Conservation (phyloP, 2,113 vertebrate species). For the Tachycineta bicolor region DNA sequence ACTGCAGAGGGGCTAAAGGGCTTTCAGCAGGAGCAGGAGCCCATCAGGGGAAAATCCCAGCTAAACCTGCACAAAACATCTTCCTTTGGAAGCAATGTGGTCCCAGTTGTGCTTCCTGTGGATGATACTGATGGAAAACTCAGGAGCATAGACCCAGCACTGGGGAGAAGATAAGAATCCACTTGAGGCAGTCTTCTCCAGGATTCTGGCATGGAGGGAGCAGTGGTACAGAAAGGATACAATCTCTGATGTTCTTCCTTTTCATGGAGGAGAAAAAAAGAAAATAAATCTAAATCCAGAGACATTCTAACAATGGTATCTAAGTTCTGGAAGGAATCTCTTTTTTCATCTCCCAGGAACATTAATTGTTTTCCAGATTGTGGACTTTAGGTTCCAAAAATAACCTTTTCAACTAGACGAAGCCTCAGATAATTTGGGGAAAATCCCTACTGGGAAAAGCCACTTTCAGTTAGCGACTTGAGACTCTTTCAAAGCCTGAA, state of each 20-base stretch:
- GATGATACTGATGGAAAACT: background rate
- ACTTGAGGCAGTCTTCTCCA: background rate
- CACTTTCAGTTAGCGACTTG: background rate
- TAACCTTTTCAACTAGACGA: background rate
- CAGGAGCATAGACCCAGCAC: background rate
- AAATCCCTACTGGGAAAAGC: background rate
- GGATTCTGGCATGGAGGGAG: background rate
- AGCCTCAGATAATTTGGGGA: background rate
- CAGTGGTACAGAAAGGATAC: constrained; percentile 65
- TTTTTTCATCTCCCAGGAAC: background rate
- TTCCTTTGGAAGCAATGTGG: background rate
- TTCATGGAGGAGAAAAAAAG: background rate
- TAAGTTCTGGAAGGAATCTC: background rate
- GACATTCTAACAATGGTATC: background rate
- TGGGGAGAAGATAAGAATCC: background rate
- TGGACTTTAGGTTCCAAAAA: background rate
- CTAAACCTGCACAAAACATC: background rate
- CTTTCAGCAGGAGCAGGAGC: background rate
- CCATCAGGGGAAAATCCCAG: background rate
- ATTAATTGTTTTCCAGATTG: background rate
- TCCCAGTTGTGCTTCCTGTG: background rate
- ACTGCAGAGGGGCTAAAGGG: background rate
- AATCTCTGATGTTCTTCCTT: constrained; percentile 50
- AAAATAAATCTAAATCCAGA: background rate
- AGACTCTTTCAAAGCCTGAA: background rate